phyloP scores from a whole-genome alignment of 2,797 vertebrate species.

The Chromobotia macracanthus region DNA sequence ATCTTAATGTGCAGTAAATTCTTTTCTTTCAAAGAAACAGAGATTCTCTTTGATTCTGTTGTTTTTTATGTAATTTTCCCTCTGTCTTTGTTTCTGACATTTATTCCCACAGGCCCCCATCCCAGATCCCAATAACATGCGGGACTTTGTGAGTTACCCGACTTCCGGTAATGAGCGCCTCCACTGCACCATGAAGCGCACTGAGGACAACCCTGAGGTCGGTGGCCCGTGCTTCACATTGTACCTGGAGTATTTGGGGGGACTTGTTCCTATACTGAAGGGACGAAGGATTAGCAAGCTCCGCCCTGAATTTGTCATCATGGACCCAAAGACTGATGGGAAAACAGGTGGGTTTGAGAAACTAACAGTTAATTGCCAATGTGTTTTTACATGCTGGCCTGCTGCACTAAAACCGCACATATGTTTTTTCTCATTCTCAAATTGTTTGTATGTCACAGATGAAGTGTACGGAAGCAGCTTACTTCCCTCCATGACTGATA shows the following conservation, averaged over 20 bases:
- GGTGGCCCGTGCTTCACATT: slow-evolving; percentile 95
- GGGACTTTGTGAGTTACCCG: slow-evolving; percentile 98
- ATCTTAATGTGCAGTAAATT: not conserved
- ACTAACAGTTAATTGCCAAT: no score
- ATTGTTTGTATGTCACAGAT: slow-evolving; percentile 74
- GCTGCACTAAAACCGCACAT: not conserved
- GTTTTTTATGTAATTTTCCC: slow-evolving; percentile 52
- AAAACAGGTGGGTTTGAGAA: slow-evolving; percentile 82
- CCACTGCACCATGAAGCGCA: slow-evolving; percentile 97
- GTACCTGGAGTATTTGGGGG: slow-evolving; percentile 94
- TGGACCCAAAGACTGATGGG: slow-evolving; percentile 96
- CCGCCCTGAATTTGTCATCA: slow-evolving; percentile 96
- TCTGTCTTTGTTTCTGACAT: slow-evolving; percentile 52
- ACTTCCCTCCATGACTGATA: slow-evolving; percentile 93
- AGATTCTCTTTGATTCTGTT: not conserved
- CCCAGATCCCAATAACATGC: slow-evolving; percentile 98
- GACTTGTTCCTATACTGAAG: slow-evolving; percentile 94
- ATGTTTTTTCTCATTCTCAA: slow-evolving; percentile 17
- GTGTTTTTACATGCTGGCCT: no score
- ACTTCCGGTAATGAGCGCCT: slow-evolving; percentile 91
- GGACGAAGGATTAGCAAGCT: slow-evolving; percentile 94
- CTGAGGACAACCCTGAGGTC: slow-evolving; percentile 94
- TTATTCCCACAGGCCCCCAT: slow-evolving; percentile 87
- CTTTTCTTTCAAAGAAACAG: no score
- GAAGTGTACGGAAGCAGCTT: slow-evolving; percentile 94